These are phyloP conservation scores for Hypotaenidia okinawae DNA, from an alignment of 2,797 vertebrate genomes.

Conservation along the genomic window DNA sequence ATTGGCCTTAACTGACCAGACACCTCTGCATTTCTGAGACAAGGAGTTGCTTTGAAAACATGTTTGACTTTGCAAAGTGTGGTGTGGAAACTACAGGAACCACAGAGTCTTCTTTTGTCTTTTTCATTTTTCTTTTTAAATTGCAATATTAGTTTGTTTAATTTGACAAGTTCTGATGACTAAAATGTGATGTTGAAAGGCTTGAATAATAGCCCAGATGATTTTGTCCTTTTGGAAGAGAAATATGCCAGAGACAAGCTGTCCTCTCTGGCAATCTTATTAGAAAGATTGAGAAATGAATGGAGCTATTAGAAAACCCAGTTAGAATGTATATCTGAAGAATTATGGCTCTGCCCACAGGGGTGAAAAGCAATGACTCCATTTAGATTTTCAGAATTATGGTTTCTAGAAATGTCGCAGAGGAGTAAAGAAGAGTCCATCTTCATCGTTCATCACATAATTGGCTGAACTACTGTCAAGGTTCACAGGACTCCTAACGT, in stretches of 20 bases:
- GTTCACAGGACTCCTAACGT: constrained; percentile 32
- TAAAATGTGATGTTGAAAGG: background rate
- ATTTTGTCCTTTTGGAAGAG: constrained; percentile 46
- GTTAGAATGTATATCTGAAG: constrained; percentile 46
- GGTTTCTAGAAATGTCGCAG: background rate
- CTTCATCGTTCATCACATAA: constrained; percentile 53
- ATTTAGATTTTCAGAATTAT: constrained; percentile 52
- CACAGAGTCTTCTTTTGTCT: background rate
- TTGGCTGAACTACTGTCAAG: constrained; percentile 57
- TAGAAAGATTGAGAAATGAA: constrained; percentile 60
- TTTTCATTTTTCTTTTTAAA: constrained; percentile 16
- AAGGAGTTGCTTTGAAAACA: background rate
- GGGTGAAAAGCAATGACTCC: constrained; percentile 38
- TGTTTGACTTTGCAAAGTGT: fast-evolving
- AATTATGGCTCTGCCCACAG: constrained; percentile 51
- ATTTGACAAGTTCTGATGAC: constrained; percentile 49
- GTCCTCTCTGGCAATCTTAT: constrained; percentile 40
- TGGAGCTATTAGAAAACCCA: constrained; percentile 21
- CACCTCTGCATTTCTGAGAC: background rate
- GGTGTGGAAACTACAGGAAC: background rate
- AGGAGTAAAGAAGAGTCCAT: constrained; percentile 4
- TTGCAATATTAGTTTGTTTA: constrained; percentile 55
- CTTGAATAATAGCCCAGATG: constrained; percentile 31
- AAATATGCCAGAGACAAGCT: constrained; percentile 33
- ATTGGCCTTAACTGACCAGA: background rate